A percentile compares a stretch with the other conserved stretches of the same genome.
Evolutionary conservation across 1,140 invertebrate genomes (phyloP).

Genomic region (Heliconius himera): DNA sequence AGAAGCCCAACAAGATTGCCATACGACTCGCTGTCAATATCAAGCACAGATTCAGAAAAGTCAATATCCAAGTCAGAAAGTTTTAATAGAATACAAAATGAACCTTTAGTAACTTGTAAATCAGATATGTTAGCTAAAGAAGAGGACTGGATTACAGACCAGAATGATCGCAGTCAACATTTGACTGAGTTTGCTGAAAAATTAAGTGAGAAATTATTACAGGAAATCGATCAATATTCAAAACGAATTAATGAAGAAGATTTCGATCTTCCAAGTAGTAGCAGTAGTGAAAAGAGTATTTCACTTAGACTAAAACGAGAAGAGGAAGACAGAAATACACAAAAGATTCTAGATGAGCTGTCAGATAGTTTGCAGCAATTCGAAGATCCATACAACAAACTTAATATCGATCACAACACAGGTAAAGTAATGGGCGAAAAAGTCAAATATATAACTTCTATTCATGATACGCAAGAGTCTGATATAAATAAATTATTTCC

Average conservation of each 20-base stretch:
- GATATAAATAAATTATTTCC: conserved; percentile 76
- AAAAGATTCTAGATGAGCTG: conserved; percentile 74
- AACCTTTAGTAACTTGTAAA: conserved; percentile 78
- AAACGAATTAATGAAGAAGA: conserved; percentile 80
- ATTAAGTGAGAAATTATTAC: conserved; percentile 86
- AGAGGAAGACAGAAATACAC: conserved; percentile 75
- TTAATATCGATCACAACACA: conserved; percentile 44
- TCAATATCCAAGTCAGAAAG: conserved; percentile 81
- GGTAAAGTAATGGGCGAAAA: conserved; percentile 80
- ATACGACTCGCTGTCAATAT: conserved; percentile 79
- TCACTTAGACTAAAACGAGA: conserved; percentile 69
- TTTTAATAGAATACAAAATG: conserved; percentile 78
- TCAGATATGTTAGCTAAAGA: conserved; percentile 78
- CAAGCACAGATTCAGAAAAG: conserved; percentile 80
- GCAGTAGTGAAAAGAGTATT: conserved; percentile 77
- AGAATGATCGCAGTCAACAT: conserved; percentile 86
- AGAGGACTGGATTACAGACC: conserved; percentile 82
- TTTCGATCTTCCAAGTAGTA: conserved; percentile 77
- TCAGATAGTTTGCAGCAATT: conserved; percentile 80
- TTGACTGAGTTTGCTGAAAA: conserved; percentile 90
- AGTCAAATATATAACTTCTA: conserved; percentile 76
- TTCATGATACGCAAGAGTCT: conserved; percentile 69
- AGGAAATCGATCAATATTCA: conserved; percentile 88
- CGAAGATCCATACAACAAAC: conserved; percentile 83
- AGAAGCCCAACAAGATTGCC: conserved; percentile 76